Base-by-base conservation (phyloP, 2,797 vertebrate species). In the Balearica regulorum region DNA sequence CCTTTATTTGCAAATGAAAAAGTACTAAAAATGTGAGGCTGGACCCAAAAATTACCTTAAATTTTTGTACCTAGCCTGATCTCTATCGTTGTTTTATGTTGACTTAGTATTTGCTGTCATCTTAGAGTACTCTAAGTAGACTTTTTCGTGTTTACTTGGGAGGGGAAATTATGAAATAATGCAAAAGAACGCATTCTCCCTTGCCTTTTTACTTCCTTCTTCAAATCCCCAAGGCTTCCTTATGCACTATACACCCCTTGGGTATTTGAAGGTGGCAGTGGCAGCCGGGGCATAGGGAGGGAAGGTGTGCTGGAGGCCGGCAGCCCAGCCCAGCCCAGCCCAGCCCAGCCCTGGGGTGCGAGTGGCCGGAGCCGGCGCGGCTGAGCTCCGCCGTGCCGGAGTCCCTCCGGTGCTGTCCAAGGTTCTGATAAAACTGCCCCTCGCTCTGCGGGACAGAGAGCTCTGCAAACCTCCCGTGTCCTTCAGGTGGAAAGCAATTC, bases 391-490 rank as follows among this genome's bases (percentile, higher is more conserved):
- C 10, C 28, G 51, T 28, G 8, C 26, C 51, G n/a, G 49, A 14
- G 41, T 28, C 77, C 41, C 57, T 7, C 5, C 0, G 18, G 92
- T 57, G 97, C 98, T 98, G 98, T 98, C 98, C 98, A 85, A 62
- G 98, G 98, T 98, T n/a, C 98, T 98, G 98, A 97, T 37, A 1
- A 10, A 16, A 12, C 44, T 18, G 60, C 51, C 87, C 94, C 2
- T 11, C 1, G 11, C 39, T 11, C 33, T 5, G 70, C 48, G 2
- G 17, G 10, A 11, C 39, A 25, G 2, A 22, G 8, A 18, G 11
- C 39, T 11, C 33, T 5, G 70, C 66, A 1, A 20, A 7, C n/a
- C 49, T 8, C 39, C 39, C 1, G 28, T 7, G 22, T 4, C 37
- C 37, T 26, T 18, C 35, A 3, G 43, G 2, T 9, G 24, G 35